Conservation (phyloP, 2,888 invertebrate genomes). For the Acleris literana region DNA sequence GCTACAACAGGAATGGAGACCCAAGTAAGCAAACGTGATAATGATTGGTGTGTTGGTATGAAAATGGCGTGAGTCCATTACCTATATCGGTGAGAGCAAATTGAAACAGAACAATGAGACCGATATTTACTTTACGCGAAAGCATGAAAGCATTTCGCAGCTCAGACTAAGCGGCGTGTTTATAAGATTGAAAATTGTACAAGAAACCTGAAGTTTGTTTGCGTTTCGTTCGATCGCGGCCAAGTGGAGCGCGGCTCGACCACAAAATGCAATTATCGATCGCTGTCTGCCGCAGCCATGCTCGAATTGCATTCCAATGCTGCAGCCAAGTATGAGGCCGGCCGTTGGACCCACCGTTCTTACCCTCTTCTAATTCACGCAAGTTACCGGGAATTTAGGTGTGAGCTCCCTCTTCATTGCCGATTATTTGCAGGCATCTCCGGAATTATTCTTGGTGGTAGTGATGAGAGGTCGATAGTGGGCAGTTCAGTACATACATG, state of each 20-base stretch:
- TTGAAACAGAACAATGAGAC: conserved; percentile 36
- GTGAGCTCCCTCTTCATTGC: conserved; percentile 14
- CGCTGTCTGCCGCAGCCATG: conserved; percentile 75
- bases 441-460: background rate
- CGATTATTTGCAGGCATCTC: conserved; percentile 26
- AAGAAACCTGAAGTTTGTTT: conserved; percentile 77
- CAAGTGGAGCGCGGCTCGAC: conserved; percentile 70
- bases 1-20: conserved; percentile 8
- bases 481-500: no score
- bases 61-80: conserved; percentile 31
- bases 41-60: conserved; percentile 1
- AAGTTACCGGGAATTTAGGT: conserved; percentile 20
- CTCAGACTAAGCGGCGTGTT: conserved; percentile 52
- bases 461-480: background rate
- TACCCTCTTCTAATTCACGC: conserved; percentile 29
- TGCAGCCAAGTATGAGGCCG: conserved; percentile 58
- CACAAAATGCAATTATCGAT: conserved; percentile 82
- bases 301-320: conserved; percentile 74
- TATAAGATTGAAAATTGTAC: conserved; percentile 64
- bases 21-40: conserved; percentile 5
- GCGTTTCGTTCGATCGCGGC: conserved; percentile 68
- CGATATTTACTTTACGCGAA: conserved; percentile 32
- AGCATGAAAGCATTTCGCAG: conserved; percentile 50
- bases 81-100: conserved; percentile 35
- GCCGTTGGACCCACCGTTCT: conserved; percentile 42